These are phyloP conservation scores for Morpho helenor DNA, from an alignment of 2,888 invertebrate genomes.

Conservation along the genomic window DNA sequence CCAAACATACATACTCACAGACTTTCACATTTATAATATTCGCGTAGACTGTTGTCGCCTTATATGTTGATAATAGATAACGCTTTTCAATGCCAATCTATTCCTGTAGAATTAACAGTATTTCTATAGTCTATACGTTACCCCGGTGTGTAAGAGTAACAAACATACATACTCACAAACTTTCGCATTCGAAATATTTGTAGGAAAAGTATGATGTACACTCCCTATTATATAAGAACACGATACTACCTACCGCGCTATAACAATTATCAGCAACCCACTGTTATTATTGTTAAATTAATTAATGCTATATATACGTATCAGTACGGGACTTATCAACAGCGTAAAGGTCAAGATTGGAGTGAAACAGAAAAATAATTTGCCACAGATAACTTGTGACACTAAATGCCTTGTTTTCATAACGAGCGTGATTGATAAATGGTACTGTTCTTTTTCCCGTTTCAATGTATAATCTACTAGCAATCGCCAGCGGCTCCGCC, in stretches of 20 bases:
- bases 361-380: slow-evolving; percentile 72
- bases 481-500: too few relatives aligned
- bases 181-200: too few relatives aligned
- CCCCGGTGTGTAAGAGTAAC: too few relatives aligned
- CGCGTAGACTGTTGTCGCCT: too few relatives aligned
- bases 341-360: slow-evolving; percentile 51
- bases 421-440: slow-evolving; percentile 12
- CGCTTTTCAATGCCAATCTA: too few relatives aligned
- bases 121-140: too few relatives aligned
- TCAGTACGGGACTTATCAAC: slow-evolving; percentile 41
- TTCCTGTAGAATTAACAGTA: too few relatives aligned
- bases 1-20: too few relatives aligned
- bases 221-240: slow-evolving; percentile 1
- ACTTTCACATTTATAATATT: too few relatives aligned
- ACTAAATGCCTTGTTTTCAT: slow-evolving; percentile 39
- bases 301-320: slow-evolving; percentile 37
- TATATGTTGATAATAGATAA: too few relatives aligned
- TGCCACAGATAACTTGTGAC: slow-evolving; percentile 62
- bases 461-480: too few relatives aligned
- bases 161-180: too few relatives aligned
- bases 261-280: slow-evolving; percentile 24
- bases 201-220: not conserved
- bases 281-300: slow-evolving; percentile 41
- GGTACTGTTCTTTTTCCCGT: not conserved
- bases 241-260: slow-evolving; percentile 18